phyloP scores from a whole-genome alignment of 37 sponge, comb jelly and placozoan species.

The Cladorhizidae sp. region DNA sequence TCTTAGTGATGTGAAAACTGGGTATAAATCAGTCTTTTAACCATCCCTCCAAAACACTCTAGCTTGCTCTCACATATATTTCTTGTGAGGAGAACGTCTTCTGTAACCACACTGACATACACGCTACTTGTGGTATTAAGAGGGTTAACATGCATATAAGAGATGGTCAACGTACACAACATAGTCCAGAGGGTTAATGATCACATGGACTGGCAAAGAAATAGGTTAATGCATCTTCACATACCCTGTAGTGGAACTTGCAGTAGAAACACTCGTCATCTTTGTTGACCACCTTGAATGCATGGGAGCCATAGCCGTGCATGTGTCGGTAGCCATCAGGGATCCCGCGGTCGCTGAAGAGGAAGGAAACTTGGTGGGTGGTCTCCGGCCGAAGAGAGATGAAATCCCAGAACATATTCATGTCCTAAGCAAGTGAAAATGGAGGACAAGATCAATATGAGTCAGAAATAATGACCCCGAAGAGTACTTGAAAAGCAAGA shows the following conservation, averaged over 20 bases:
- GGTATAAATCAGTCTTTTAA: too few species aligned
- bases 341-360: constrained; percentile 88
- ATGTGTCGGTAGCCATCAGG: constrained; percentile 87
- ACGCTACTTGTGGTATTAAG: too few species aligned
- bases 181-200: too few species aligned
- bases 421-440: constrained; percentile 38
- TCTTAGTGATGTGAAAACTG: too few species aligned
- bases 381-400: constrained; percentile 85
- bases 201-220: too few species aligned
- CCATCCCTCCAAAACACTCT: too few species aligned
- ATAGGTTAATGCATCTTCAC: too few species aligned
- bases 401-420: constrained; percentile 94
- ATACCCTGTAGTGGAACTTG: constrained; percentile 90
- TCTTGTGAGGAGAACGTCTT: too few species aligned
- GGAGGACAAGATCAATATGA: background rate
- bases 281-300: constrained; percentile 85
- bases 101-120: too few species aligned
- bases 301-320: constrained; percentile 91
- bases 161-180: too few species aligned
- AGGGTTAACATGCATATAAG: too few species aligned
- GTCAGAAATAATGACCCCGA: background rate
- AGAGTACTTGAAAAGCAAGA: background rate
- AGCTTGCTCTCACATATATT: too few species aligned
- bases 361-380: constrained; percentile 86
- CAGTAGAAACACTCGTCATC: constrained; percentile 68